Base-by-base conservation (phyloP, 2,113 vertebrate genomes). In the Sander lucioperca region DNA sequence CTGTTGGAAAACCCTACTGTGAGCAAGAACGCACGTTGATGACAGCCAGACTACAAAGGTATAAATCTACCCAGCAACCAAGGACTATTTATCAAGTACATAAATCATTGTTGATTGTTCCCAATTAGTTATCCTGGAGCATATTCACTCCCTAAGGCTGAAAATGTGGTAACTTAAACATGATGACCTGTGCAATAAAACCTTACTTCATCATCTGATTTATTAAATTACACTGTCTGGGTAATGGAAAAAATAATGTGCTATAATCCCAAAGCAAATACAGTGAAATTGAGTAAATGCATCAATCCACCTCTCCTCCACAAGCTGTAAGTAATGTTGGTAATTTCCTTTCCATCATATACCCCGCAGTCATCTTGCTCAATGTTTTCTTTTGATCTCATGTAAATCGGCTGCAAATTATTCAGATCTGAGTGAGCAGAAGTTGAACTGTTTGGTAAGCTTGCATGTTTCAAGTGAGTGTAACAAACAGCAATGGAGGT, bases 351-450 rank as follows among this genome's bases (percentile, higher is more conserved):
- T 64, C 77, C 65, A 56, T 78, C 58, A 33, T 70, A 27, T 70
- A 27, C 51, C 91, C 78, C 18, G 16, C 51, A 82, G 91, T 61
- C 78, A 43, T n/a, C 14, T 16, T 51, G 19, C 25, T 36, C 58
- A 19, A 14, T 74, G 43, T 75, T 90, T 65, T 69, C 30, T 43
- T 86, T 85, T 92, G 83, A 89, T 90, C 83, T 86, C 45, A 48
- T 83, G 75, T 63, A 88, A 88, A 88, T 83, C 1, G 2, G 23
- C 12, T 39, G 72, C 70, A 77, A 85, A 84, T 83, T 72, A 88
- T 87, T 90, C 79, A 68, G 54, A 82, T 39, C 58, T 48, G 58
- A 45, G 30, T 33, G 65, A 83, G 80, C 69, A 74, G 59, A 73
- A 75, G 58, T 45, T 12, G 63, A 67, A 75, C 50, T 51, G 73